Evolutionary conservation across 2,113 vertebrate genomes (phyloP).

Genomic region (Caloenas nicobarica): DNA sequence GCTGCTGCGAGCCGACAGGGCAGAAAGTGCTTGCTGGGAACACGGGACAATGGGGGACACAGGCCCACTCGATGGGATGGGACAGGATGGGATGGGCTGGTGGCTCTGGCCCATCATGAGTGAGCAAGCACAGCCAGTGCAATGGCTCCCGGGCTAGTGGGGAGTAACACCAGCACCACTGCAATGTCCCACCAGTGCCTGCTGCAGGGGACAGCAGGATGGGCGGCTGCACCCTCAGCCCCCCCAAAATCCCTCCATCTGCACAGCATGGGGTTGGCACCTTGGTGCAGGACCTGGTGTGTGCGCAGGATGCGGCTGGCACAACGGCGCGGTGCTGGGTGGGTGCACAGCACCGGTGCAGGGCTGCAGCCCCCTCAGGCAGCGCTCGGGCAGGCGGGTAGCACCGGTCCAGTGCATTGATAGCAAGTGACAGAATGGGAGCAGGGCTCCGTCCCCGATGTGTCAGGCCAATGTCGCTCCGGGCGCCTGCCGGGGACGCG

Average conservation of each 20-base stretch:
- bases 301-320: accelerated
- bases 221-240: neutral
- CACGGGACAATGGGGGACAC: neutral
- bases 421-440: slow-evolving; percentile 62
- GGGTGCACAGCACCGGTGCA: neutral
- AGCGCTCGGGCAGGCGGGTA: neutral
- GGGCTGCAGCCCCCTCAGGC: neutral
- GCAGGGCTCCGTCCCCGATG: slow-evolving; percentile 30
- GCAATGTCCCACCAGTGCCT: accelerated
- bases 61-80: too few relatives aligned
- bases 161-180: accelerated
- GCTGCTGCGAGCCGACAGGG: neutral
- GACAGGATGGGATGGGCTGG: neutral
- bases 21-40: neutral
- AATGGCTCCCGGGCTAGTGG: accelerated
- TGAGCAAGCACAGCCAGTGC: accelerated
- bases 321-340: accelerated
- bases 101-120: accelerated
- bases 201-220: neutral
- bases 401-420: slow-evolving; percentile 19
- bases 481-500: neutral
- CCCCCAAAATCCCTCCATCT: neutral
- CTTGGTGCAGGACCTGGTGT: accelerated
- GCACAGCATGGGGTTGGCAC: neutral
- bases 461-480: neutral